Percentiles rank a stretch among this genome's conserved stretches.
Conservation (phyloP, 2,113 vertebrate species). For the Cyanoramphus novaezelandiae region DNA sequence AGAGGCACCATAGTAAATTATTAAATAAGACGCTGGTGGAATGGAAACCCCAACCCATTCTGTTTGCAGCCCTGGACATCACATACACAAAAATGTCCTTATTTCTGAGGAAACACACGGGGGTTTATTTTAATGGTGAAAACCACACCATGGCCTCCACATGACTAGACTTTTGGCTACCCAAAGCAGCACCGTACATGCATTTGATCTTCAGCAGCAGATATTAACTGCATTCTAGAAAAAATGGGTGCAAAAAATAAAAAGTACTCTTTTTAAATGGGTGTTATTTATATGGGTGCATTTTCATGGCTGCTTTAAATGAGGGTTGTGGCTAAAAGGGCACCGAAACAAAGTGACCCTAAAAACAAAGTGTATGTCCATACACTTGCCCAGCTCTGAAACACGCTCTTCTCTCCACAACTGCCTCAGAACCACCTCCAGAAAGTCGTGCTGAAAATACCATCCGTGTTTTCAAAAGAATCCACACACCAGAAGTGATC, state of each 20-base stretch:
- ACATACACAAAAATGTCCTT: not conserved
- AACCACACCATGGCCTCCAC: rapidly evolving
- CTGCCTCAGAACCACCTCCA: not conserved
- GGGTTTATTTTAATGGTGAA: not conserved
- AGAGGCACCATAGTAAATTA: not conserved
- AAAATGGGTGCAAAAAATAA: not conserved
- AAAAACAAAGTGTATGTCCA: not conserved
- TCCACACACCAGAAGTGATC: not conserved
- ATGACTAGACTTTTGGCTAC: rapidly evolving
- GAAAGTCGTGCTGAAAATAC: not conserved
- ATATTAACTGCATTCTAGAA: not conserved
- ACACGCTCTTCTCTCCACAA: not conserved
- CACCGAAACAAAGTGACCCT: not conserved
- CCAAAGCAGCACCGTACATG: not conserved
- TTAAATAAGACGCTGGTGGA: not conserved
- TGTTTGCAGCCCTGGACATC: not conserved
- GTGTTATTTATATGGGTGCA: rapidly evolving
- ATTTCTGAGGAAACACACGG: rapidly evolving
- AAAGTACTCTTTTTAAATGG: not conserved
- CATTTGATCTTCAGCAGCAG: not conserved
- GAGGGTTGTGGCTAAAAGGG: not conserved
- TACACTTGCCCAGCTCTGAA: not conserved
- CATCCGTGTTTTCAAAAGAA: not conserved
- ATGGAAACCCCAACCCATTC: not conserved
- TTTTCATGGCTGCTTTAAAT: not conserved